Conservation (phyloP, 2,888 invertebrate genomes). For the Entomobrya multifasciata region DNA sequence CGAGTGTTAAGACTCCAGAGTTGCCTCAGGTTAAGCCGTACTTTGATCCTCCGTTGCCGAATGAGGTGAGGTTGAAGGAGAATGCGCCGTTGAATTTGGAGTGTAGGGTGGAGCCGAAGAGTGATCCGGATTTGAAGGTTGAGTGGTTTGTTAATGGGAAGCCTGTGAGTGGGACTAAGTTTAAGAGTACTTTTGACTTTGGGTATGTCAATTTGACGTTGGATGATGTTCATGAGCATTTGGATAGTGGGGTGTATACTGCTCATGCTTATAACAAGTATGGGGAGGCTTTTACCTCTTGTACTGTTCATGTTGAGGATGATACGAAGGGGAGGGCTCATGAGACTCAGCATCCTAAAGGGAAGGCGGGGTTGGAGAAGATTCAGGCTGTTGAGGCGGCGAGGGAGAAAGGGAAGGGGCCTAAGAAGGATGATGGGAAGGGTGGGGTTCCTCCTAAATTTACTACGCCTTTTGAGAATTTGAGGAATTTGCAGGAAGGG, state of each 20-base stretch:
- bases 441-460: conserved; percentile 92
- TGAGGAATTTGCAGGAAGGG: conserved; percentile 93
- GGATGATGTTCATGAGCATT: conserved; percentile 92
- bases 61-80: conserved; percentile 91
- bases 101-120: conserved; percentile 96
- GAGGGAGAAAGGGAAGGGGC: conserved; percentile 83
- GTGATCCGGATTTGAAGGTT: conserved; percentile 83
- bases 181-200: conserved; percentile 96
- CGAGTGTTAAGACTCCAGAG: conserved; percentile 10
- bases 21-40: conserved; percentile 85
- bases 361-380: conserved; percentile 94
- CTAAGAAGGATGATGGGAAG: conserved; percentile 84
- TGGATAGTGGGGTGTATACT: conserved; percentile 95
- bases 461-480: conserved; percentile 90
- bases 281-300: conserved; percentile 95
- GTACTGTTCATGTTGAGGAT: conserved; percentile 91
- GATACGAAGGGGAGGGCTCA: conserved; percentile 82
- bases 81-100: conserved; percentile 94
- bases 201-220: conserved; percentile 97
- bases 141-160: conserved; percentile 98
- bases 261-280: conserved; percentile 93
- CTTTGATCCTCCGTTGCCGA: conserved; percentile 90
- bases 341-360: conserved; percentile 96
- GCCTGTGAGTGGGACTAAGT: conserved; percentile 84
- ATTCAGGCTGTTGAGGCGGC: conserved; percentile 95